Percentiles rank a stretch among this genome's conserved stretches.
These are phyloP conservation scores for Desmodus rotundus DNA, from an alignment of 2,113 vertebrate genomes.

Conservation along the genomic window DNA sequence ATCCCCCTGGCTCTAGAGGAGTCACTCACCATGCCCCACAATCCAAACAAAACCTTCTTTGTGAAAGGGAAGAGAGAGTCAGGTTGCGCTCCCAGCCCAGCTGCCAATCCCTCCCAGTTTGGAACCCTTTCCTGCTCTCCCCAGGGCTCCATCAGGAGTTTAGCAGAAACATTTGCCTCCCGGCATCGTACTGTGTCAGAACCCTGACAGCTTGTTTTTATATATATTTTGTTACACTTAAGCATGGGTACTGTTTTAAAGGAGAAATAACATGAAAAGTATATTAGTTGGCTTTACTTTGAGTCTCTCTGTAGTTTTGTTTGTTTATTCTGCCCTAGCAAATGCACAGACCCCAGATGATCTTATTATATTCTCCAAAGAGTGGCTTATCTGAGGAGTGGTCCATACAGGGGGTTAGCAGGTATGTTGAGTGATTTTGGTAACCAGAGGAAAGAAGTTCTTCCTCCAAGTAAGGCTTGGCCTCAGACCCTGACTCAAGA, in stretches of 20 bases:
- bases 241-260: constrained; percentile 33
- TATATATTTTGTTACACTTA: constrained; percentile 66
- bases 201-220: constrained; percentile 67
- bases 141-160: constrained; percentile 60
- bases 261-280: constrained; percentile 31
- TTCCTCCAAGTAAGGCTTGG: background rate
- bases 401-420: background rate
- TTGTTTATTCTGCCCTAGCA: background rate
- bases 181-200: constrained; percentile 47
- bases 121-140: constrained; percentile 45
- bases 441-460: background rate
- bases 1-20: constrained; percentile 31
- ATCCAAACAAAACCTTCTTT: constrained; percentile 77
- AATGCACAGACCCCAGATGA: background rate
- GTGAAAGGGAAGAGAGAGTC: constrained; percentile 59
- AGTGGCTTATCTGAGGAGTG: background rate
- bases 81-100: constrained; percentile 52
- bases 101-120: constrained; percentile 54
- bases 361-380: background rate
- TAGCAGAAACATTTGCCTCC: constrained; percentile 63
- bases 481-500: background rate
- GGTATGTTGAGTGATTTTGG: background rate
- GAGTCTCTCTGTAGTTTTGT: background rate
- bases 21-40: constrained; percentile 65
- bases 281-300: constrained; percentile 20